These are phyloP conservation scores for Chroicocephalus ridibundus DNA, from an alignment of 2,113 vertebrate genomes.

Conservation along the genomic window DNA sequence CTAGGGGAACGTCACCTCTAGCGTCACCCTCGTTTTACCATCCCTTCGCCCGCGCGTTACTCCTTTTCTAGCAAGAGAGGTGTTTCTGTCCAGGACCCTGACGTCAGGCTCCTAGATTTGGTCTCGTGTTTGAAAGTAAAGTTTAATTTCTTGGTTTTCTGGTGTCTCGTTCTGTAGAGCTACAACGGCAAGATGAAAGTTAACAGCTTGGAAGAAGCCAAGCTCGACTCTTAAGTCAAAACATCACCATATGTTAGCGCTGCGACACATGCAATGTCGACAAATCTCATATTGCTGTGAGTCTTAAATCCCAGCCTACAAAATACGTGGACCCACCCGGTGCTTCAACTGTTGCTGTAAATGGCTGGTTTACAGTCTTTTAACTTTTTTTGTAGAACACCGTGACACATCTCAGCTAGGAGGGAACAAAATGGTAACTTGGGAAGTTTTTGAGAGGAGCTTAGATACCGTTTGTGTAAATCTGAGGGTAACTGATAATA, in stretches of 20 bases:
- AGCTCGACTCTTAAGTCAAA: not conserved
- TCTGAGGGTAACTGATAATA: not conserved
- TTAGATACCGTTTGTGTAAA: not conserved
- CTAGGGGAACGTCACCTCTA: not conserved
- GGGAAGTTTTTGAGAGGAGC: not conserved
- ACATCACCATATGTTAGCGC: conserved; percentile 14
- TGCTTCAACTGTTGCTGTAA: not conserved
- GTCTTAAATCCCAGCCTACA: not conserved
- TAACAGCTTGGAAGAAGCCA: conserved; percentile 24
- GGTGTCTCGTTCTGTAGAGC: not conserved
- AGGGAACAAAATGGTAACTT: not conserved
- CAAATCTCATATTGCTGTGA: conserved; percentile 5
- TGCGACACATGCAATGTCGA: not conserved
- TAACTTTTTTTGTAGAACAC: not conserved
- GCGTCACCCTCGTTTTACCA: not conserved
- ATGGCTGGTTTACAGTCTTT: not conserved
- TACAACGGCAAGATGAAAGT: not conserved
- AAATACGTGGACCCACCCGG: not conserved
- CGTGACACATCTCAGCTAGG: not conserved
- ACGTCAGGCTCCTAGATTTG: not conserved
- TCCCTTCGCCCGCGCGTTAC: rapidly evolving
- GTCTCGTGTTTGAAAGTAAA: not conserved
- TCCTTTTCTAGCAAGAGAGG: not conserved
- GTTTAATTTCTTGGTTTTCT: not conserved
- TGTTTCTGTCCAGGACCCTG: not conserved